Conservation (phyloP, 2,888 invertebrate genomes). For the Alentia gelatinosa region DNA sequence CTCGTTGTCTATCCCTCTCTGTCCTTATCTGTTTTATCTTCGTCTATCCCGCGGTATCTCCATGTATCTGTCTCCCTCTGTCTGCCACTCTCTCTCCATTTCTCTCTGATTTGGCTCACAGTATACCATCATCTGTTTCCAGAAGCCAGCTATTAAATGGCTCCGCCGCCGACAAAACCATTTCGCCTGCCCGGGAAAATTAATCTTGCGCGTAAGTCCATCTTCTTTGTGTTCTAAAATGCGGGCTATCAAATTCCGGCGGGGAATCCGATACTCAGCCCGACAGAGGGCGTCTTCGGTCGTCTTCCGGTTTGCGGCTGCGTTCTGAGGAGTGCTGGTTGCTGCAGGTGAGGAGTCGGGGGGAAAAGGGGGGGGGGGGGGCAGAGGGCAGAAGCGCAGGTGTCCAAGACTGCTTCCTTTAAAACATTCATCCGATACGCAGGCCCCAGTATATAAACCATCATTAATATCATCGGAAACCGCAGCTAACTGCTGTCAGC, state of each 20-base stretch:
- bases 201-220: not conserved
- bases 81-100: too few species aligned
- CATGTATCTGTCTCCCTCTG: too few species aligned
- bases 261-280: not conserved
- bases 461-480: slow-evolving; percentile 45
- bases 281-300: not conserved
- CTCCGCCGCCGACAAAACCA: not conserved
- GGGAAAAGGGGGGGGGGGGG: not conserved
- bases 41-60: too few species aligned
- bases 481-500: not conserved
- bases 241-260: not conserved
- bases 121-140: too few species aligned
- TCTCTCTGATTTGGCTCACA: too few species aligned
- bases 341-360: not conserved
- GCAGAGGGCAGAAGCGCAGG: not conserved
- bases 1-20: too few species aligned
- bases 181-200: not conserved
- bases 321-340: not conserved
- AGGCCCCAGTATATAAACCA: slow-evolving; percentile 26
- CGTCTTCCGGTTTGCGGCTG: not conserved
- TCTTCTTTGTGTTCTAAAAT: not conserved
- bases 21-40: too few species aligned
- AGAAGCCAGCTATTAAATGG: too few species aligned
- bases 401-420: slow-evolving; percentile 40
- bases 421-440: slow-evolving; percentile 21